Percentiles rank a stretch among this genome's conserved stretches.
phyloP scores from a whole-genome alignment of 2,113 vertebrate genomes.

The Malurus melanocephalus region DNA sequence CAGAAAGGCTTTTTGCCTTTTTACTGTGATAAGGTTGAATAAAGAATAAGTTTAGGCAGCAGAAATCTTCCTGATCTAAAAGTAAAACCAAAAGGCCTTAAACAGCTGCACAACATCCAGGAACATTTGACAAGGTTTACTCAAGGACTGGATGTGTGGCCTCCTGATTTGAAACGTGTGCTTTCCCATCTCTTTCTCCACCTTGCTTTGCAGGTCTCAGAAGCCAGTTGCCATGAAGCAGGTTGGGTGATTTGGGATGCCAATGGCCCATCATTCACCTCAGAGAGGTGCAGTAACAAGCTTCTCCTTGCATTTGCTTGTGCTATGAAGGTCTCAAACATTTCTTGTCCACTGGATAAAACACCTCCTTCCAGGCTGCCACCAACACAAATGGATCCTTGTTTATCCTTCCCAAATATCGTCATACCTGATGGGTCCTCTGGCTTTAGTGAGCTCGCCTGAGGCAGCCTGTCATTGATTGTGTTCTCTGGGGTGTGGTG shows the following conservation, averaged over 20 bases:
- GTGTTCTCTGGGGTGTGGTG: background rate
- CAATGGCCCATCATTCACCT: background rate
- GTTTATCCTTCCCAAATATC: background rate
- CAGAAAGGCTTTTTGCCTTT: background rate
- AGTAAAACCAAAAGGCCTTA: background rate
- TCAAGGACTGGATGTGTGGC: background rate
- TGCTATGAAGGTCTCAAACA: background rate
- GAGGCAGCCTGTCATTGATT: slow-evolving; percentile 6
- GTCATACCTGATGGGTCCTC: background rate
- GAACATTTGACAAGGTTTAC: background rate
- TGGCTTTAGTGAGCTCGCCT: background rate
- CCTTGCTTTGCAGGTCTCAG: background rate
- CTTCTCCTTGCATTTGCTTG: background rate
- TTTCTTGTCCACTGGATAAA: background rate
- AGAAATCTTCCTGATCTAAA: background rate
- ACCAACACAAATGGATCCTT: background rate
- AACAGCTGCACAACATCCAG: background rate
- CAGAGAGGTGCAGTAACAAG: background rate
- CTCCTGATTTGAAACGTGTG: background rate
- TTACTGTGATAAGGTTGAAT: background rate
- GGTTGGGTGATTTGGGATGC: background rate
- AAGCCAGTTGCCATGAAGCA: background rate
- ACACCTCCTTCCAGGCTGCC: background rate
- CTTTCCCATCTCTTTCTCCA: background rate
- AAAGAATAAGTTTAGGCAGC: background rate